phyloP scores from a whole-genome alignment of 2,888 invertebrate species.

The Drosophila neonasuta region DNA sequence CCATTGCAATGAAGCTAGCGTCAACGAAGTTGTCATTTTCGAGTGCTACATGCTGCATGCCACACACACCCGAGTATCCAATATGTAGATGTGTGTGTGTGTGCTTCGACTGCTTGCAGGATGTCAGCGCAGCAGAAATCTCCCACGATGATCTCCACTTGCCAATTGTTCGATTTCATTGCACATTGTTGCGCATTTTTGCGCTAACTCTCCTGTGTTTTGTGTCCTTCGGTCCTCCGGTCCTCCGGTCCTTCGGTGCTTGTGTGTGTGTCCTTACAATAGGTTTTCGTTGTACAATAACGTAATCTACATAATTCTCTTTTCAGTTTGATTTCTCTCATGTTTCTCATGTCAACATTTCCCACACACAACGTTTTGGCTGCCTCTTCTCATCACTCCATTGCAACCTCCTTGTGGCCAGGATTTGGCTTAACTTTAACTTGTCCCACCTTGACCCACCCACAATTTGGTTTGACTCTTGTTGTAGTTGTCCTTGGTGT shows the following conservation, averaged over 20 bases:
- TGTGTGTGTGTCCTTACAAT: conserved; percentile 50
- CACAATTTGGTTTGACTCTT: conserved; percentile 24
- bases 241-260: background rate
- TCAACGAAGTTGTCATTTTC: conserved; percentile 76
- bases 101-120: conserved; percentile 17
- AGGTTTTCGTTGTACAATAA: conserved; percentile 75
- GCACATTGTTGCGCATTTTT: conserved; percentile 76
- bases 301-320: conserved; percentile 77
- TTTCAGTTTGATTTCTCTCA: conserved; percentile 74
- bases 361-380: conserved; percentile 68
- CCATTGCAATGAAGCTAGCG: conserved; percentile 57
- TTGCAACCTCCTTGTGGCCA: conserved; percentile 31
- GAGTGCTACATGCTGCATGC: conserved; percentile 65
- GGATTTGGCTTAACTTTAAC: conserved; percentile 38
- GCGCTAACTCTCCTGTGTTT: conserved; percentile 54
- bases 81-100: background rate
- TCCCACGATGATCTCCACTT: conserved; percentile 50
- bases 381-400: background rate
- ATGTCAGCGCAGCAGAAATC: conserved; percentile 32
- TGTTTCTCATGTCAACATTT: conserved; percentile 73
- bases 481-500: conserved; percentile 28
- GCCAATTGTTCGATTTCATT: conserved; percentile 76
- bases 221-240: conserved; percentile 5
- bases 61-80: conserved; percentile 4
- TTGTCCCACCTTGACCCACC: background rate